Conservation (phyloP, 2,888 invertebrate genomes). For the Fabriciana adippe region DNA sequence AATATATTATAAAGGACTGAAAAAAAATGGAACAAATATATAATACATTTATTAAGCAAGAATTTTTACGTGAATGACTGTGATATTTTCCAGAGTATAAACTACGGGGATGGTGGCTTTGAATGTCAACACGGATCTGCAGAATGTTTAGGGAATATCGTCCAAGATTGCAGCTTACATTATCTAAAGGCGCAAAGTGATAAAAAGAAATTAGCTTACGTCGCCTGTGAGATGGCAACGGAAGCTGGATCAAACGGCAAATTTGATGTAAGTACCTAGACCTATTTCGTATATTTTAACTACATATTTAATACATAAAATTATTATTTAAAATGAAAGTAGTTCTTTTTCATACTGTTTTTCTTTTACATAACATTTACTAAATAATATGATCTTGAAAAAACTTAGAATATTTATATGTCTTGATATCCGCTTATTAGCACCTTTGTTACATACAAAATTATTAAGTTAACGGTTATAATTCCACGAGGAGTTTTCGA, state of each 20-base stretch:
- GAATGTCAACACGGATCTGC: slow-evolving; percentile 84
- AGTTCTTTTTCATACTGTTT: no score
- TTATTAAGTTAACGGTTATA: no score
- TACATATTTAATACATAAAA: background rate
- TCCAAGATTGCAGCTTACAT: slow-evolving; percentile 83
- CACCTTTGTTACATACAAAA: no score
- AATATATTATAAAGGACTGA: no score
- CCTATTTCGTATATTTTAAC: background rate
- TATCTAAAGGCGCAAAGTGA: slow-evolving; percentile 54
- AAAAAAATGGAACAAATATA: no score
- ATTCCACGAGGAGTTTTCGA: no score
- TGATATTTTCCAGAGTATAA: slow-evolving; percentile 58
- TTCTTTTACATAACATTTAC: no score
- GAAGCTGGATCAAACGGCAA: slow-evolving; percentile 59
- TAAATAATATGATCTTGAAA: no score
- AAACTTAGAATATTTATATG: no score
- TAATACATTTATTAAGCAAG: no score
- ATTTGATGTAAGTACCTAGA: slow-evolving; percentile 49
- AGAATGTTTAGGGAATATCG: slow-evolving; percentile 84
- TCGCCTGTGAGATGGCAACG: slow-evolving; percentile 78
- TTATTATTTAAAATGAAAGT: background rate
- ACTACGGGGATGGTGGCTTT: slow-evolving; percentile 67
- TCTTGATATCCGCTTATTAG: no score
- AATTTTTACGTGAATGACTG: background rate
- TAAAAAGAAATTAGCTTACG: slow-evolving; percentile 66